Conservation (phyloP, 2,797 vertebrate genomes). For the Atherinosoma microstoma region DNA sequence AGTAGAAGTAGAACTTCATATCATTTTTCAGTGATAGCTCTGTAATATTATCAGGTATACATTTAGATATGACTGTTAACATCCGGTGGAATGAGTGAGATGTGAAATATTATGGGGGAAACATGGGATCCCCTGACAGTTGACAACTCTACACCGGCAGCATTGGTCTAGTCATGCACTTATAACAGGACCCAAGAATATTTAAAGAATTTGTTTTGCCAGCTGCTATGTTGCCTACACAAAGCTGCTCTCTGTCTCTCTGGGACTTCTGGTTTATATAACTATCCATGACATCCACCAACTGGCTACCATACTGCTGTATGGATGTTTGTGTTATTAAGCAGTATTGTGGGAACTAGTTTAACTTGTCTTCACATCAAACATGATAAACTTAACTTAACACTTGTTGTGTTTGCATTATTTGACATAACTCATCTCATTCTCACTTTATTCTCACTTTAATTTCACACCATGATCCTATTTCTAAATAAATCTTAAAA, state of each 20-base stretch:
- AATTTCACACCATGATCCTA: not conserved
- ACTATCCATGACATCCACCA: constrained; percentile 63
- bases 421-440: not conserved
- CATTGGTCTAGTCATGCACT: constrained; percentile 29
- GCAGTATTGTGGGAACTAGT: constrained; percentile 17
- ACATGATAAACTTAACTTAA: constrained; percentile 2
- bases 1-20: not conserved
- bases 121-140: constrained; percentile 41
- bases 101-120: constrained; percentile 15
- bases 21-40: not conserved
- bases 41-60: not conserved
- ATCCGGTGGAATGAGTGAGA: constrained; percentile 12
- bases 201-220: constrained; percentile 78
- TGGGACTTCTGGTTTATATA: constrained; percentile 65
- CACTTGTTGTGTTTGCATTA: not conserved
- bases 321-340: constrained; percentile 13
- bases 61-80: not conserved
- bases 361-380: constrained; percentile 27
- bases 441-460: not conserved
- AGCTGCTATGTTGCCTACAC: constrained; percentile 70
- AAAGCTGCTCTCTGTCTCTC: constrained; percentile 64
- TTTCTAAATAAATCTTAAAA: constrained; percentile 6
- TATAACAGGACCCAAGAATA: constrained; percentile 65
- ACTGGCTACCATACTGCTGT: constrained; percentile 43
- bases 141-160: constrained; percentile 42